phyloP scores from a whole-genome alignment of 2,888 invertebrate genomes.

The Orthosia gothica region DNA sequence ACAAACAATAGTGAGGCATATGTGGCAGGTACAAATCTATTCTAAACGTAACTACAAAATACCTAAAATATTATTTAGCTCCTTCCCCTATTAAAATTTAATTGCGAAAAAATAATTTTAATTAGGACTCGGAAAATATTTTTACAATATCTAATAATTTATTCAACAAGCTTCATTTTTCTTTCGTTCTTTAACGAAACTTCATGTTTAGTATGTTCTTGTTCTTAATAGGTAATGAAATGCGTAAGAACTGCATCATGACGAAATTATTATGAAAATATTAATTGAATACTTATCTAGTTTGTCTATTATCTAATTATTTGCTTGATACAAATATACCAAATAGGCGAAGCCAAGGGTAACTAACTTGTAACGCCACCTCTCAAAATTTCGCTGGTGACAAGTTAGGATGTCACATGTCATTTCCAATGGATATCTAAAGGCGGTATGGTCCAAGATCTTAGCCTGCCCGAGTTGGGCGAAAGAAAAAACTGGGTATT shows the following conservation, averaged over 20 bases:
- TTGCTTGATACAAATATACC: conserved; percentile 69
- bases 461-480: too few species aligned
- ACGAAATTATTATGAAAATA: conserved; percentile 65
- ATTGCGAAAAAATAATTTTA: conserved; percentile 35
- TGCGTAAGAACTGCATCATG: conserved; percentile 32
- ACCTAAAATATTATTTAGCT: conserved; percentile 49
- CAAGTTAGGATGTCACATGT: neutral
- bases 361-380: conserved; percentile 2
- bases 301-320: conserved; percentile 66
- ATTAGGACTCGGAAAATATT: conserved; percentile 11
- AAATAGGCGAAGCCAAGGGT: conserved; percentile 53
- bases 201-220: conserved; percentile 20
- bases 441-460: too few species aligned
- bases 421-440: neutral
- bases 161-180: neutral
- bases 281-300: conserved; percentile 62
- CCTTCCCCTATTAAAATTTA: conserved; percentile 8
- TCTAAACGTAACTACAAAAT: conserved; percentile 51
- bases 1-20: conserved; percentile 48
- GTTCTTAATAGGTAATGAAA: conserved; percentile 14
- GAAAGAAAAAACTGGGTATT: too few species aligned
- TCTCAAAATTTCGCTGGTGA: neutral
- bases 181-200: conserved; percentile 22
- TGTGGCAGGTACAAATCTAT: conserved; percentile 56
- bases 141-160: conserved; percentile 13